A percentile compares a stretch with the other conserved stretches of the same genome.
Evolutionary conservation across 2,888 invertebrate species (phyloP).

Genomic region (Aleiodes testaceus): DNA sequence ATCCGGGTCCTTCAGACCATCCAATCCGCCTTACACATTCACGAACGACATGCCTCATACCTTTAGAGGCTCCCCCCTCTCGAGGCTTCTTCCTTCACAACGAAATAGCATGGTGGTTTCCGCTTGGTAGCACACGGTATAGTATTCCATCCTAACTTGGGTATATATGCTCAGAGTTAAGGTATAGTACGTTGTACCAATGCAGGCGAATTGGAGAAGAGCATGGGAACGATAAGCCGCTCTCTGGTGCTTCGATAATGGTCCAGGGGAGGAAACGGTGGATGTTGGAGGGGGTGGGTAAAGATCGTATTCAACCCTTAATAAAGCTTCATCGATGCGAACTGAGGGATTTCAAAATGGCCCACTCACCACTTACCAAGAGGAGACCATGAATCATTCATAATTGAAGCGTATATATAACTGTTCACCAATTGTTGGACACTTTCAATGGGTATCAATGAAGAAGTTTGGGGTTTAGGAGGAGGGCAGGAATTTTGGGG

Average conservation of each 20-base stretch:
- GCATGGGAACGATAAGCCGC: slow-evolving; percentile 28
- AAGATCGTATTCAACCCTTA: slow-evolving; percentile 36
- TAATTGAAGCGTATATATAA: slow-evolving; percentile 15
- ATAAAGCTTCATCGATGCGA: slow-evolving; percentile 39
- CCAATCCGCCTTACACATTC: slow-evolving; percentile 20
- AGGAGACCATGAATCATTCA: slow-evolving; percentile 23
- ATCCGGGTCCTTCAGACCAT: slow-evolving; percentile 17
- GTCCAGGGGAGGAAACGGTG: slow-evolving; percentile 8
- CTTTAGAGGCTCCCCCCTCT: not conserved
- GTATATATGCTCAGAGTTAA: not conserved
- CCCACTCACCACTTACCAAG: not conserved
- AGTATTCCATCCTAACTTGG: slow-evolving; percentile 19
- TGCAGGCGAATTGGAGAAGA: slow-evolving; percentile 26
- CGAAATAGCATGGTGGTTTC: slow-evolving; percentile 35
- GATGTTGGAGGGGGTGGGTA: not conserved
- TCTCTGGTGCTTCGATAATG: slow-evolving; percentile 30
- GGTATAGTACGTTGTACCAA: not conserved
- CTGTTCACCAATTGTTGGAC: slow-evolving; percentile 1
- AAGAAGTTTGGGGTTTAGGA: no score
- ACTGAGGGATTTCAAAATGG: slow-evolving; percentile 21
- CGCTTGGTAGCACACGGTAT: slow-evolving; percentile 22
- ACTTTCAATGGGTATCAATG: not conserved
- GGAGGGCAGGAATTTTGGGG: no score
- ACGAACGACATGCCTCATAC: slow-evolving; percentile 15
- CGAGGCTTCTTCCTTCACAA: slow-evolving; percentile 4